These are phyloP conservation scores for Arrhamphus sclerolepis DNA, from an alignment of 2,797 vertebrate species.

Conservation along the genomic window DNA sequence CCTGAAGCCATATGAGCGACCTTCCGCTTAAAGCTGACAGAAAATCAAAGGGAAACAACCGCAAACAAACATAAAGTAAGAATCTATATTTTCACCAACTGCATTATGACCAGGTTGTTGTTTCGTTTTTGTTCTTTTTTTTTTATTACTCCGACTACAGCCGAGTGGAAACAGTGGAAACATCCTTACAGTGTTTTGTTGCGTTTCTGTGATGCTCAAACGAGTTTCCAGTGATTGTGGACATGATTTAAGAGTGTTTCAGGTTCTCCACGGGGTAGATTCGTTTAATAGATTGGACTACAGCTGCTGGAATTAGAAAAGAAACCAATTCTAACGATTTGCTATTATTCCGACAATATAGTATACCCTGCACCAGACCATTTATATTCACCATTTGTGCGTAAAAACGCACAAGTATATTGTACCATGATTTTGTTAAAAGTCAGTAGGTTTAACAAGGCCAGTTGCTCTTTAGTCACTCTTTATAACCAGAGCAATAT, in stretches of 20 bases:
- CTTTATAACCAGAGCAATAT: conserved; percentile 37
- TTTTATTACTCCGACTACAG: no score
- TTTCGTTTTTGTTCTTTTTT: no score
- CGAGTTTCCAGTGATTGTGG: conserved; percentile 10
- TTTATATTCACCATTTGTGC: background rate
- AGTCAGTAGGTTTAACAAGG: background rate
- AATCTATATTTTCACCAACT: background rate
- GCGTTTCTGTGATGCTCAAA: background rate
- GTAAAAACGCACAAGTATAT: conserved; percentile 36
- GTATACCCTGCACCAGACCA: background rate
- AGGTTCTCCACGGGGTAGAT: background rate
- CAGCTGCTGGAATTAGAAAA: background rate
- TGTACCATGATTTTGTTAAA: background rate
- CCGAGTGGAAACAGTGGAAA: no score
- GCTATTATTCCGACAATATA: background rate
- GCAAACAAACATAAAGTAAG: conserved; percentile 52
- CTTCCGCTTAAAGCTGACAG: conserved; percentile 22
- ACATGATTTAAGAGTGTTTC: background rate
- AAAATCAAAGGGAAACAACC: conserved; percentile 28
- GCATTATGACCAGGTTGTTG: background rate
- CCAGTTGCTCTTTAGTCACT: no score
- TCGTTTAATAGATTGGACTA: no score
- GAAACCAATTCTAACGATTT: background rate
- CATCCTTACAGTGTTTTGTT: background rate
- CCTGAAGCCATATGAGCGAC: conserved; percentile 43